phyloP scores from a whole-genome alignment of 2,888 invertebrate species.

The Prostheceraeus crozeri region DNA sequence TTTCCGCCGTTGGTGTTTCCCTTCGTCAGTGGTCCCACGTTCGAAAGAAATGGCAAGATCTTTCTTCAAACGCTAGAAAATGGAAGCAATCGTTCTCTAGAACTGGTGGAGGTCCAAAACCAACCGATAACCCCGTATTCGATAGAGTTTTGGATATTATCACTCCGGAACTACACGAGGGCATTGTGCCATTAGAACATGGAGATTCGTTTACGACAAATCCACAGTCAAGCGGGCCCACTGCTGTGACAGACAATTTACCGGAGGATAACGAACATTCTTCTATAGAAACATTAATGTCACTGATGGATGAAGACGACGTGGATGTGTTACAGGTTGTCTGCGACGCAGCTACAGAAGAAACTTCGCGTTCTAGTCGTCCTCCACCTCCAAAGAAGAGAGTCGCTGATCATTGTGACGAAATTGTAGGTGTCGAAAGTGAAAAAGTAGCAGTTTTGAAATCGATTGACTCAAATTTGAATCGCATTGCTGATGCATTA shows the following conservation, averaged over 20 bases:
- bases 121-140: conserved; percentile 16
- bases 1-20: conserved; percentile 1
- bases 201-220: too few species aligned
- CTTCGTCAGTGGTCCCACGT: conserved; percentile 5
- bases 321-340: too few species aligned
- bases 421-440: conserved; percentile 3
- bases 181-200: too few species aligned
- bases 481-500: conserved; percentile 12
- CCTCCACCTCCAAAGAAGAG: conserved; percentile 19
- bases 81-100: conserved; percentile 26
- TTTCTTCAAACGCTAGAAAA: conserved; percentile 22
- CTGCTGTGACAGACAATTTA: too few species aligned
- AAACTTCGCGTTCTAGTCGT: conserved; percentile 5
- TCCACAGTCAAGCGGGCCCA: too few species aligned
- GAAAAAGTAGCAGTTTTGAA: conserved; percentile 4
- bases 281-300: too few species aligned
- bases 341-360: too few species aligned
- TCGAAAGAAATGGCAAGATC: conserved; percentile 19
- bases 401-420: conserved; percentile 8
- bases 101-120: conserved; percentile 20
- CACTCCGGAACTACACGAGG: conserved; percentile 12
- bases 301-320: too few species aligned
- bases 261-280: too few species aligned
- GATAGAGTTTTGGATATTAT: conserved; percentile 21
- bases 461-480: conserved; percentile 3